These are phyloP conservation scores for Leistus spinibarbis DNA, from an alignment of 2,888 invertebrate genomes.

Conservation along the genomic window DNA sequence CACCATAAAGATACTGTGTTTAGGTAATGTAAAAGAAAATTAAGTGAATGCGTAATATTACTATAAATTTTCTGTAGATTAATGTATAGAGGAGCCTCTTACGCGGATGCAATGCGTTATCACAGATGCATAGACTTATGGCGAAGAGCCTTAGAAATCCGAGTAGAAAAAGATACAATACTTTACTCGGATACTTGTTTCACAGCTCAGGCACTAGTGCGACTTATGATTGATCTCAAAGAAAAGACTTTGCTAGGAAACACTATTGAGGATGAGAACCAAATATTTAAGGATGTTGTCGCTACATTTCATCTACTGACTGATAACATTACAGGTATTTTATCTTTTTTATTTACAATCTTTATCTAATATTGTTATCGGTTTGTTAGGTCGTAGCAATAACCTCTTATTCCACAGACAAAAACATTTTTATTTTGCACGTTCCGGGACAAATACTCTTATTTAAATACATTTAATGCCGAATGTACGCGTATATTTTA, in stretches of 20 bases:
- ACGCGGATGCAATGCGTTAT: conserved; percentile 74
- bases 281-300: conserved; percentile 72
- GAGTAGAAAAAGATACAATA: conserved; percentile 79
- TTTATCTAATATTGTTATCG: background rate
- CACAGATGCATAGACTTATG: conserved; percentile 88
- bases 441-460: too few relatives aligned
- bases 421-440: too few relatives aligned
- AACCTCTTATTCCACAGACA: background rate
- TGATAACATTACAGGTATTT: conserved; percentile 62
- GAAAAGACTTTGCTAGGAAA: conserved; percentile 63
- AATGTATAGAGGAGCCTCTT: conserved; percentile 69
- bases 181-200: conserved; percentile 82
- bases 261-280: conserved; percentile 60
- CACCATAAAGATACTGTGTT: conserved; percentile 88
- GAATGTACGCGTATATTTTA: too few relatives aligned
- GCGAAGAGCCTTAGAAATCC: conserved; percentile 80
- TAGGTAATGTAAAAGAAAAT: conserved; percentile 45
- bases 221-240: conserved; percentile 78
- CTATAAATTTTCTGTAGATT: conserved; percentile 48
- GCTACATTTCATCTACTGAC: conserved; percentile 73
- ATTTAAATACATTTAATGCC: too few relatives aligned
- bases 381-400: too few relatives aligned
- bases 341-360: background rate
- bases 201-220: conserved; percentile 83
- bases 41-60: background rate